phyloP scores from a whole-genome alignment of 2,797 vertebrate species.

The Poecilia picta region DNA sequence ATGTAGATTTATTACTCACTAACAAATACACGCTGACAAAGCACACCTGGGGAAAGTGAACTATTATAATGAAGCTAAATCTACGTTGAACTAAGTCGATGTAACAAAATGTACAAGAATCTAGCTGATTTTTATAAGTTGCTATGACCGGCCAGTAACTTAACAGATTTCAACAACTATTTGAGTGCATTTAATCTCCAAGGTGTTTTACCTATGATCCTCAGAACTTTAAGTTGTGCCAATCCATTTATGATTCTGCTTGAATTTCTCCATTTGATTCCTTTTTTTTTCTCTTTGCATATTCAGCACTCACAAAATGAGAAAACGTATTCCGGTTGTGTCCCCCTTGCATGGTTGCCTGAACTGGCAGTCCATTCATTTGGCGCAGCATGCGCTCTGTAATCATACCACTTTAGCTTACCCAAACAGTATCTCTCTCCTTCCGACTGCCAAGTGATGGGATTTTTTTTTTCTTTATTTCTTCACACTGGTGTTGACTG shows the following conservation, averaged over 20 bases:
- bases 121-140: background rate
- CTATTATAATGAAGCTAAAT: background rate
- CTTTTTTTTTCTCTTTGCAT: background rate
- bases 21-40: background rate
- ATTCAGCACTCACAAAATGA: background rate
- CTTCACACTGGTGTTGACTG: background rate
- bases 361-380: background rate
- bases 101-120: background rate
- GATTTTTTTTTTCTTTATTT: background rate
- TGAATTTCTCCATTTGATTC: background rate
- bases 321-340: background rate
- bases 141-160: background rate
- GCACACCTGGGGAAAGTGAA: background rate
- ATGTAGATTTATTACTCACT: background rate
- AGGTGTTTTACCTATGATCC: background rate
- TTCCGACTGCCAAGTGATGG: background rate
- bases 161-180: background rate
- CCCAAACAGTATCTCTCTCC: background rate
- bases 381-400: background rate
- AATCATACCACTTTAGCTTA: constrained; percentile 4
- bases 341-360: background rate
- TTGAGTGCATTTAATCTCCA: background rate
- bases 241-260: background rate
- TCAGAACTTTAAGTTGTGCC: background rate
- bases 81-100: background rate